phyloP scores from a whole-genome alignment of 2,797 vertebrate genomes.

The Coilia nasus region DNA sequence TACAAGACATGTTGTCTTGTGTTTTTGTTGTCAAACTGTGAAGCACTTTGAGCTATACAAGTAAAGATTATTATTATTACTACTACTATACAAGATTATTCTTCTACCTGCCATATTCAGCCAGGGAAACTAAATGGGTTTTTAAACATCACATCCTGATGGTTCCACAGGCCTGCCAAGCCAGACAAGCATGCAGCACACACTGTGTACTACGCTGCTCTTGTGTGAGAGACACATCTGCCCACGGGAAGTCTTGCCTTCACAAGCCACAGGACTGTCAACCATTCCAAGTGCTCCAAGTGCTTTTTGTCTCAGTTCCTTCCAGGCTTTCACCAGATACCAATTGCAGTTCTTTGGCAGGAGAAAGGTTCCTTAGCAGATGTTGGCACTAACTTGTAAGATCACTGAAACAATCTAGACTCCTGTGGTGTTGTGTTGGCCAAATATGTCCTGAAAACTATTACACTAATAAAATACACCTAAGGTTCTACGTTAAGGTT shows the following conservation, averaged over 20 bases:
- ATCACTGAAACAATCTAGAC: neutral
- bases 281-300: neutral
- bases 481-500: neutral
- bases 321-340: neutral
- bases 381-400: neutral
- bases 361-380: neutral
- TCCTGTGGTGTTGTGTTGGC: neutral
- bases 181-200: no score
- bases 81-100: no score
- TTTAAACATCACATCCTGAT: neutral
- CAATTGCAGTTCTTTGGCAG: neutral
- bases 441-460: neutral
- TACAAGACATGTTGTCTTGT: no score
- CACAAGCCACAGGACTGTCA: neutral
- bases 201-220: no score
- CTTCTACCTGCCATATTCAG: neutral
- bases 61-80: no score
- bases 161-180: neutral
- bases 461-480: neutral
- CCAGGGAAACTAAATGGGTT: neutral
- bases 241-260: neutral
- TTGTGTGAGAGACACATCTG: no score
- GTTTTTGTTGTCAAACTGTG: no score
- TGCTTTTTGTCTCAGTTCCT: neutral
- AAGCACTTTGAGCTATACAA: no score